Conservation (phyloP, 2,113 vertebrate species). For the Podiceps cristatus region DNA sequence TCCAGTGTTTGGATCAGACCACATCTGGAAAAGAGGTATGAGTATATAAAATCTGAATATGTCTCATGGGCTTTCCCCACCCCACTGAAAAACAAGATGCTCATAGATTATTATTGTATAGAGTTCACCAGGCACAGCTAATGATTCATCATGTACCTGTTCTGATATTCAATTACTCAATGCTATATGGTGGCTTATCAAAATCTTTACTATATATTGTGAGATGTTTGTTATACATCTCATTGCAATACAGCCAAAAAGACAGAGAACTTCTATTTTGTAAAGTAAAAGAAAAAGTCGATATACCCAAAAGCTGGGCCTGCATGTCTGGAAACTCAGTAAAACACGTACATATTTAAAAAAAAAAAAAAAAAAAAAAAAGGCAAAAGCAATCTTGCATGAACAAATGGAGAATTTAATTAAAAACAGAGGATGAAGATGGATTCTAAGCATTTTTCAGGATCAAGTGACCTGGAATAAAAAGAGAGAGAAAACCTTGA, state of each 20-base stretch:
- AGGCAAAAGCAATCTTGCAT: background rate
- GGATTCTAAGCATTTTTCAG: constrained; percentile 23
- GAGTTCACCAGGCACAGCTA: background rate
- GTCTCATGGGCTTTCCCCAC: background rate
- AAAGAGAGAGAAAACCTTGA: background rate
- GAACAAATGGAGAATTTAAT: constrained; percentile 23
- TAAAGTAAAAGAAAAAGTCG: background rate
- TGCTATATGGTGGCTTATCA: background rate
- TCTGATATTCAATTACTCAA: background rate
- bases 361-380: background rate
- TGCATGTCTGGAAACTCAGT: background rate
- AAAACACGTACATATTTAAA: background rate
- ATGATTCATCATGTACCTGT: background rate
- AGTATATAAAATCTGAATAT: background rate
- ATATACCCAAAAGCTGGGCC: background rate
- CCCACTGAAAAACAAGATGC: background rate
- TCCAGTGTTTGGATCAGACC: background rate
- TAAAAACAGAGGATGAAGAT: constrained; percentile 10
- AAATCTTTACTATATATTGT: background rate
- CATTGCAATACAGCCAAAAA: background rate
- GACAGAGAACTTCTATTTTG: background rate
- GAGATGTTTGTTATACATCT: background rate
- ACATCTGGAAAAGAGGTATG: background rate
- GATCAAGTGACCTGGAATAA: constrained; percentile 16
- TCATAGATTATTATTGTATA: background rate